These are phyloP conservation scores for Epistrophe grossulariae DNA, from an alignment of 2,888 invertebrate species.

Conservation along the genomic window DNA sequence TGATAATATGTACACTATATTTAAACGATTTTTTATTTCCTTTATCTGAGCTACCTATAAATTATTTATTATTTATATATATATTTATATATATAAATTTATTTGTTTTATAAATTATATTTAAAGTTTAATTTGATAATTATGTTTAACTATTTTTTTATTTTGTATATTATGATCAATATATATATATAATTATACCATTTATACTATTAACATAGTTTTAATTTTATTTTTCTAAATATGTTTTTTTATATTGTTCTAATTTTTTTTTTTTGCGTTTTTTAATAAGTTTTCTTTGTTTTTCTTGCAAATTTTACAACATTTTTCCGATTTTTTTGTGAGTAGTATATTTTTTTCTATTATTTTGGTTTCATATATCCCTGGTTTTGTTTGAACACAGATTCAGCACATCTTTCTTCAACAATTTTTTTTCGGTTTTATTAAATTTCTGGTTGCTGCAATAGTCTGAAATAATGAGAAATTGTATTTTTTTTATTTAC, in stretches of 20 bases:
- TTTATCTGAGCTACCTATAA: conserved; percentile 70
- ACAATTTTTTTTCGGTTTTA: conserved; percentile 35
- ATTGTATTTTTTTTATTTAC: not conserved
- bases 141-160: conserved; percentile 72
- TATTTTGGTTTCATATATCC: conserved; percentile 69
- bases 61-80: conserved; percentile 65
- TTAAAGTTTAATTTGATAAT: conserved; percentile 73
- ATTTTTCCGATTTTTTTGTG: conserved; percentile 52
- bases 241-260: conserved; percentile 64
- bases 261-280: conserved; percentile 59
- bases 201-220: conserved; percentile 77
- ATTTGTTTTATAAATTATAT: conserved; percentile 59
- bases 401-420: conserved; percentile 73
- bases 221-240: conserved; percentile 62
- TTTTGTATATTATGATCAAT: conserved; percentile 73
- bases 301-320: conserved; percentile 67
- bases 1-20: conserved; percentile 73
- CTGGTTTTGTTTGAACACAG: conserved; percentile 75
- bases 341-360: conserved; percentile 53
- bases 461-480: conserved; percentile 23
- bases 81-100: conserved; percentile 43
- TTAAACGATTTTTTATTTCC: conserved; percentile 55
- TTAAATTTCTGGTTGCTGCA: conserved; percentile 42
- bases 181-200: conserved; percentile 62
- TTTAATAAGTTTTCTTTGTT: conserved; percentile 15